These are phyloP conservation scores for Cyaniris semiargus DNA, from an alignment of 2,888 invertebrate species.

Conservation along the genomic window DNA sequence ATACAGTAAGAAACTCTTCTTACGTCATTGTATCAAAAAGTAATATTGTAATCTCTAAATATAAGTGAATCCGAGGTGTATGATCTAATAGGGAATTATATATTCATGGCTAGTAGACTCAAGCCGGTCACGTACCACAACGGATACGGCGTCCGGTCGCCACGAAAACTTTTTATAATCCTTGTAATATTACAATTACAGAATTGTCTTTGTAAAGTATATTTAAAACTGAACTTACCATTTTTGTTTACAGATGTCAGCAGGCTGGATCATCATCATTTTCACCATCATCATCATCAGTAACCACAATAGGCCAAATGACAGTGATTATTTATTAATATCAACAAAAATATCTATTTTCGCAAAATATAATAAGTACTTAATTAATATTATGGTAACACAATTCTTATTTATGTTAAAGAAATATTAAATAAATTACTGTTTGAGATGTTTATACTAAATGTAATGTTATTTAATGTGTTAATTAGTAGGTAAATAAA, in stretches of 20 bases:
- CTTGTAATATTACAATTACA: conserved; percentile 14
- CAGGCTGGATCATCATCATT: not conserved
- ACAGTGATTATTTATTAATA: no score
- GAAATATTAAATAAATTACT: no score
- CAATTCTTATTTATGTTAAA: no score
- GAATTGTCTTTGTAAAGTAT: not conserved
- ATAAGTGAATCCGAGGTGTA: conserved; percentile 38
- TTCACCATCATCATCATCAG: not conserved
- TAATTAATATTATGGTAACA: no score
- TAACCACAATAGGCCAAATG: no score
- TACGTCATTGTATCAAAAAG: no score
- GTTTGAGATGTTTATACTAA: no score
- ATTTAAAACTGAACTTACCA: not conserved
- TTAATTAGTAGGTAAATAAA: no score
- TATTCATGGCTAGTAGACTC: conserved; percentile 58
- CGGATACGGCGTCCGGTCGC: conserved; percentile 74
- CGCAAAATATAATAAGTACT: no score
- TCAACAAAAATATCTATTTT: no score
- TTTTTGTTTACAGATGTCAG: not conserved
- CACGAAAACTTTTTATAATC: conserved; percentile 38
- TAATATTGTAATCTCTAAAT: not conserved
- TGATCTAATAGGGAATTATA: conserved; percentile 63
- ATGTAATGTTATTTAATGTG: no score
- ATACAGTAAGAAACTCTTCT: no score
- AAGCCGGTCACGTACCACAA: conserved; percentile 65